Conservation (phyloP, 2,113 vertebrate species). For the Stictonetta naevosa region DNA sequence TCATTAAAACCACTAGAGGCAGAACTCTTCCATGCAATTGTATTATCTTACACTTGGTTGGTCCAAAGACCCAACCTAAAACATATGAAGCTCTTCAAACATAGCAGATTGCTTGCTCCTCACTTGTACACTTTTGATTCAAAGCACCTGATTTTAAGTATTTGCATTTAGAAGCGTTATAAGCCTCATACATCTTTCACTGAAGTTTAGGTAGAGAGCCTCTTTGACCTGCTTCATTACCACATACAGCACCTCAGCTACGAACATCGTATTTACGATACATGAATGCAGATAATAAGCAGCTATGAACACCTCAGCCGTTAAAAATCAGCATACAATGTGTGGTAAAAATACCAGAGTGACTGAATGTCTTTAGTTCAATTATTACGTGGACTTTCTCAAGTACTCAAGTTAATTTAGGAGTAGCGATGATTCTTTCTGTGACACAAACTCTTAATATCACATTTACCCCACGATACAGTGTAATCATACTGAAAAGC, state of each 20-base stretch:
- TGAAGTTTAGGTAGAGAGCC: not conserved
- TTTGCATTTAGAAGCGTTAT: not conserved
- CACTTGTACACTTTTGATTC: not conserved
- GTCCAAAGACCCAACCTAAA: not conserved
- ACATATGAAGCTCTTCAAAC: not conserved
- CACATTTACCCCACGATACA: not conserved
- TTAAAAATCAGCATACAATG: not conserved
- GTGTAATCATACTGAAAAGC: not conserved
- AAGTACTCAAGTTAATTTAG: fast-evolving
- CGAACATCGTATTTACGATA: not conserved
- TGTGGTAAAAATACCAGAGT: not conserved
- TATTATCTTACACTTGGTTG: too few species aligned
- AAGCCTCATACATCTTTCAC: not conserved
- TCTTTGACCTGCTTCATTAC: not conserved
- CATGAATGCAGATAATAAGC: not conserved
- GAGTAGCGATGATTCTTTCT: fast-evolving
- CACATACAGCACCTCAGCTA: not conserved
- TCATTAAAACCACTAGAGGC: not conserved
- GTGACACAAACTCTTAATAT: not conserved
- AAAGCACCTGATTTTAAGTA: not conserved
- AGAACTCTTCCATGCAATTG: not conserved
- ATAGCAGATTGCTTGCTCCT: not conserved
- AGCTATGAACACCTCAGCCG: not conserved
- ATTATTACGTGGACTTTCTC: fast-evolving
- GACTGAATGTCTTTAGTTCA: not conserved